phyloP scores from a whole-genome alignment of 2,888 invertebrate genomes.

The Frankliniella fusca region DNA sequence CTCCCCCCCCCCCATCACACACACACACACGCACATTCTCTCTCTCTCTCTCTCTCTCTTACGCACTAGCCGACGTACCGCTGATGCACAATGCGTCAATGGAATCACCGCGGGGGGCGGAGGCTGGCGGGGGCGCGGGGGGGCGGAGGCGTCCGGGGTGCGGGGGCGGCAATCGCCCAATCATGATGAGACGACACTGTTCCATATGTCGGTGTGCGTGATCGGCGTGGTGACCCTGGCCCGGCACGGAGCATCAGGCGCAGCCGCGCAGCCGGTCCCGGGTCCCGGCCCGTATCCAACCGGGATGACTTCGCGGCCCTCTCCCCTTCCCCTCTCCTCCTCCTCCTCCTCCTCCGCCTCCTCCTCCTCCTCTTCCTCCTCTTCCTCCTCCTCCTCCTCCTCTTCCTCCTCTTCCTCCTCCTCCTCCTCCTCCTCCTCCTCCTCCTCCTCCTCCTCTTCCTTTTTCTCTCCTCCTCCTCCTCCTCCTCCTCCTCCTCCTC shows the following conservation, averaged over 20 bases:
- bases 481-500: background rate
- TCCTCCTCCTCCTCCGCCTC: too few species aligned
- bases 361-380: too few species aligned
- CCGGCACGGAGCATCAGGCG: background rate
- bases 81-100: background rate
- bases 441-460: background rate
- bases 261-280: background rate
- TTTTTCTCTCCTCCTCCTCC: background rate
- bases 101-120: background rate
- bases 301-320: background rate
- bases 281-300: background rate
- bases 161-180: background rate
- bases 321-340: too few species aligned
- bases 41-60: too few species aligned
- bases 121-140: background rate
- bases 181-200: constrained; percentile 11
- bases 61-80: too few species aligned
- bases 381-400: too few species aligned
- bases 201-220: background rate
- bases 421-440: too few species aligned
- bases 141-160: background rate
- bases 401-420: too few species aligned
- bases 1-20: too few species aligned
- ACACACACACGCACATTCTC: too few species aligned
- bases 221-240: background rate